Percentiles rank a stretch among this genome's conserved stretches.
These are phyloP conservation scores for Aleiodes testaceus DNA, from an alignment of 2,888 invertebrate genomes.

Conservation along the genomic window DNA sequence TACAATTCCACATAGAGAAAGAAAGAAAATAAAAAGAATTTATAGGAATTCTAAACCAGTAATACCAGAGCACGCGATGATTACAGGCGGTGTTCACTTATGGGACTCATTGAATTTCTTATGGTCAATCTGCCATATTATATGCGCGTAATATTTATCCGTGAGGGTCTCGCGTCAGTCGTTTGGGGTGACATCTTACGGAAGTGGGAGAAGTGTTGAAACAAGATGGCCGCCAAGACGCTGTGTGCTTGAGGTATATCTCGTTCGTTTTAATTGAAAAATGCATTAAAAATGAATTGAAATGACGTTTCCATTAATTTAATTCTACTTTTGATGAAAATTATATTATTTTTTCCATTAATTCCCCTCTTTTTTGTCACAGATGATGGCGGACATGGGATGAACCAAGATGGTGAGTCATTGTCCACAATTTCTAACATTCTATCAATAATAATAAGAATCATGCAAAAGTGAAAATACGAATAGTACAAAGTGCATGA, in stretches of 20 bases:
- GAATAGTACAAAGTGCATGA: neutral
- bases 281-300: no score
- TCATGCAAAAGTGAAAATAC: neutral
- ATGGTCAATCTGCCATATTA: no score
- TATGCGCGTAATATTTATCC: neutral
- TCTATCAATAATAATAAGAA: neutral
- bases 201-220: no score
- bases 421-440: neutral
- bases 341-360: constrained; percentile 31
- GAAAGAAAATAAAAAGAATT: constrained; percentile 13
- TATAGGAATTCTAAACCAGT: constrained; percentile 52
- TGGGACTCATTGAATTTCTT: constrained; percentile 48
- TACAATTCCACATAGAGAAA: constrained; percentile 20
- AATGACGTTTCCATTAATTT: no score
- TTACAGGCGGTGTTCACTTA: constrained; percentile 51
- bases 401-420: constrained; percentile 70
- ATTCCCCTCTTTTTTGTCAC: constrained; percentile 52
- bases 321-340: no score
- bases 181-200: no score
- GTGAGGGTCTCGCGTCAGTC: neutral
- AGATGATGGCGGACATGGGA: constrained; percentile 70
- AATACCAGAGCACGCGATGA: constrained; percentile 54
- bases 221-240: no score
- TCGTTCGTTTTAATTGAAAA: no score
- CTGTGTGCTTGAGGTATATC: no score